These are phyloP conservation scores for Achatina immaculata DNA, from an alignment of 1,140 invertebrate species.

Conservation along the genomic window DNA sequence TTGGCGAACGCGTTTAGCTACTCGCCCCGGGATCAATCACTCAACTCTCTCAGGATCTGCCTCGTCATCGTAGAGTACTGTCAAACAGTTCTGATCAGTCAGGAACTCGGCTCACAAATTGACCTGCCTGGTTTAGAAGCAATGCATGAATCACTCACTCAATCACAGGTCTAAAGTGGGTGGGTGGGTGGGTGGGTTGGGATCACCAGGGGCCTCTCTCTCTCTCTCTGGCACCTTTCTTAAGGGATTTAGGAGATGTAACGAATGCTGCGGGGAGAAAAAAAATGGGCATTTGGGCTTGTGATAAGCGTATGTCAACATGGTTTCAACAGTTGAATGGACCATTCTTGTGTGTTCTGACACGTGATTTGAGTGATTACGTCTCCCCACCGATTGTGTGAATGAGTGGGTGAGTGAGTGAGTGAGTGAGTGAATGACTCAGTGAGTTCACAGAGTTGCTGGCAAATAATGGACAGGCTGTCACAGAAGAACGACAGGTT, in stretches of 20 bases:
- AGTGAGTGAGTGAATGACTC: neutral
- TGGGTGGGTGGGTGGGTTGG: too few relatives aligned
- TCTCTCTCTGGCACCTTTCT: neutral
- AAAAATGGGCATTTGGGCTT: too few relatives aligned
- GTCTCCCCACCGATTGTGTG: neutral
- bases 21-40: slow-evolving; percentile 4
- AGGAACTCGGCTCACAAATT: neutral
- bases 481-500: too few relatives aligned
- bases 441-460: too few relatives aligned
- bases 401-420: neutral
- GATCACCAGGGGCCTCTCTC: too few relatives aligned
- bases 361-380: too few relatives aligned
- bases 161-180: neutral
- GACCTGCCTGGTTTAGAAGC: neutral
- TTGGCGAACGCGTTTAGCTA: neutral
- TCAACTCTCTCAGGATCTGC: neutral
- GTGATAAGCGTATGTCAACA: too few relatives aligned
- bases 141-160: slow-evolving; percentile 4
- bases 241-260: neutral
- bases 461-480: too few relatives aligned
- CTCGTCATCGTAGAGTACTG: neutral
- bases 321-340: too few relatives aligned
- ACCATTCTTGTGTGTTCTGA: too few relatives aligned
- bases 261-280: neutral
- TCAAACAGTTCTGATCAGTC: neutral